Evolutionary conservation across 2,888 invertebrate genomes (phyloP), one percentile per base, ranked within the genome.

Genomic region (Asteroscopus sphinx): DNA sequence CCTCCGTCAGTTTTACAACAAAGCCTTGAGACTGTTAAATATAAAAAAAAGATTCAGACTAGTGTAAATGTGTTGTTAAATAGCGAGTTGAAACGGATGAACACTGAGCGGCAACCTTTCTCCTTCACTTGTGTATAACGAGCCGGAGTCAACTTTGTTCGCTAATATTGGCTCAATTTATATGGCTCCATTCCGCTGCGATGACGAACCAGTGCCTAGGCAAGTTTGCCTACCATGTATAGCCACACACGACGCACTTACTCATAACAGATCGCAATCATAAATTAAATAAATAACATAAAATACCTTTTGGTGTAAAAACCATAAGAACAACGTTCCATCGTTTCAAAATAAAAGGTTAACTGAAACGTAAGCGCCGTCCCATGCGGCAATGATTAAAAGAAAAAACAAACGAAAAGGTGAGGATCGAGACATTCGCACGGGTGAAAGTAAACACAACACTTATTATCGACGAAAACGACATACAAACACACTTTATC

Each of bases 221-320:
- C 51, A 45, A 53, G 47, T 48, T 48, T 42, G 67, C 71, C 81
- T 83, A 84, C 77, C 75, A 78, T 76, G 58, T 75, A 65, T 62
- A 77, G 81, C 89, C 92, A 93, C 92, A 91, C 92, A 90, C 90
- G 88, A 84, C 83, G 86, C 91, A 92, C 81, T 87, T 85, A 87
- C 88, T 90, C 86, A 86, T 83, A 84, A 83, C 84, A 83, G 78
- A 83, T 88, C 88, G 88, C 91, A 91, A 88, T 81, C 81, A 85
- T 91, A 91, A 89, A 93, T 92, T 91, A 92, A 92, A 93, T 78
- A 90, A 93, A 92, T 85, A 90, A 92, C 91, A 93, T 93, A 95
- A 95, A 96, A 96, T 96, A 96, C 96, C 96, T 96, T 96, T 96
- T 96, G 91, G 96, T 96, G 96, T 96, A 96, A 95, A 96, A 96